Conservation (phyloP, 2,797 vertebrate species). For the Galagoides demidoff region DNA sequence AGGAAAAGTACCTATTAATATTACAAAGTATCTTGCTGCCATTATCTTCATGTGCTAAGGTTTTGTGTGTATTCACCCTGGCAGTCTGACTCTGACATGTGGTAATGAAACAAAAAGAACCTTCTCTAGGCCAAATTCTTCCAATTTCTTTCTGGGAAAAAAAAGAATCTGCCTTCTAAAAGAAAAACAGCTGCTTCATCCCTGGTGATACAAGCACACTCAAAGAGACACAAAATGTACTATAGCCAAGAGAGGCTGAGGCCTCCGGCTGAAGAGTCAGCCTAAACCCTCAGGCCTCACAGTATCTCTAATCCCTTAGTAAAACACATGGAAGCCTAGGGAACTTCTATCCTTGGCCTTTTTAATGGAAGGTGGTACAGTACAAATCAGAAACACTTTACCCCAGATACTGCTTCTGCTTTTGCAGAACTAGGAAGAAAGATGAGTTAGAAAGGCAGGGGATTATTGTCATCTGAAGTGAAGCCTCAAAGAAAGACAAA, state of each 20-base stretch:
- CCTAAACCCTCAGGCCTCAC: not conserved
- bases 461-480: conserved; percentile 23
- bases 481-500: not conserved
- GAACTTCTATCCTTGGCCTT: not conserved
- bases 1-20: not conserved
- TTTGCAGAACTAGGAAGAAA: not conserved
- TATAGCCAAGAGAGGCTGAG: not conserved
- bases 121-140: not conserved
- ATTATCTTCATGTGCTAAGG: not conserved
- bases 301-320: not conserved
- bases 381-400: conserved; percentile 32
- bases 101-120: not conserved
- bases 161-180: not conserved
- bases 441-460: not conserved
- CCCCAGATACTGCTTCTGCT: not conserved
- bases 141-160: not conserved
- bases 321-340: not conserved
- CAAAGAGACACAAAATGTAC: not conserved
- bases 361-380: not conserved
- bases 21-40: not conserved
- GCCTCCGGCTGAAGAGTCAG: not conserved
- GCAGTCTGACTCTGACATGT: not conserved
- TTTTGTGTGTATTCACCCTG: not conserved
- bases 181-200: not conserved
- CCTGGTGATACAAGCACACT: not conserved